Base-by-base conservation (phyloP, 2,888 invertebrate species). In the Bombylius major region DNA sequence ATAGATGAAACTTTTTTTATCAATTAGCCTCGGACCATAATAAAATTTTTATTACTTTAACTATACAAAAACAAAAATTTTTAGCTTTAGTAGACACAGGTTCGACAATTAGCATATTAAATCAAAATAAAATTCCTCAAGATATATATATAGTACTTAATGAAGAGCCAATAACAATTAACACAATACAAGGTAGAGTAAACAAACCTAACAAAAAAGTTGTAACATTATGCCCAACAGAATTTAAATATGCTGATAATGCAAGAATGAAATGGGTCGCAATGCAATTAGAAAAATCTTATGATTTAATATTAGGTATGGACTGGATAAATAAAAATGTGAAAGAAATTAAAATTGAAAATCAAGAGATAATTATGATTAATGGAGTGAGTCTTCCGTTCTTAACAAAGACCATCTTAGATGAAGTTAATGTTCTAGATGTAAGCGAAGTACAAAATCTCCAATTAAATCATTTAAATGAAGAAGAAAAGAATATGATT, bases 281-380 rank as follows among this genome's bases (percentile, higher is more conserved):
- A 34, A 57, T 58, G 23, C 52, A 52, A 13, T 53, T 59, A 47
- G 52, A 58, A 14, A 57, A 57, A 42, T 50, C 46, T 47, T 56
- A 57, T 52, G 53, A 59, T 47, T 47, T 56, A 9, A 42, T 59
- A 36, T 47, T 59, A 33, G 56, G 54, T 33, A 59, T 58, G 51
- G 60, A 56, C 34, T 60, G 58, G 57, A 47, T 57, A 11, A 12
- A 50, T 23, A 58, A 56, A 46, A 57, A 59, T 50, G 53, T 58
- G 5, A 56, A 49, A 46, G 14, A 33, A 51, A 58, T 59, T 14
- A 47, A 51, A n/a, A 51, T 59, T n/a, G 12, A 42, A 50, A 55
- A 54, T 8, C 31, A 59, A 47, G 53, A 56, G 51, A 42, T 56
- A 12, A 42, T 45, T 11, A 5, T 55, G 8, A 50, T 5, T 1